These are phyloP conservation scores for Drosophila pseudoobscura DNA, from an alignment of 1,140 invertebrate species.

Conservation along the genomic window DNA sequence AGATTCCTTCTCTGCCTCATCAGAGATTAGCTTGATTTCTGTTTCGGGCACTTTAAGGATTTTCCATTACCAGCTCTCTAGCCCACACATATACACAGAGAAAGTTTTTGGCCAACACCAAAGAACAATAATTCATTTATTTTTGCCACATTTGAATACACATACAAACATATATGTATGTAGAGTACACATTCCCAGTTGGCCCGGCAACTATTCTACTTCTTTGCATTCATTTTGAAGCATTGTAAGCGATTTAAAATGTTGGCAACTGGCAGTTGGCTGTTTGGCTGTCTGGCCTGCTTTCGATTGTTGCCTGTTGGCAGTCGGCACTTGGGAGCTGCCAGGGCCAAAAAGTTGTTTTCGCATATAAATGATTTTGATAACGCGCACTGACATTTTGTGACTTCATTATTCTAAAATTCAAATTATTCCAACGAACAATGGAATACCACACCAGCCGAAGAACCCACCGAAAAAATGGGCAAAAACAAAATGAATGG, in stretches of 20 bases:
- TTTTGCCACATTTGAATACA: constrained; percentile 24
- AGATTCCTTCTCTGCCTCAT: not conserved
- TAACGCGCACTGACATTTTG: constrained; percentile 60
- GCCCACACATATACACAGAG: constrained; percentile 10
- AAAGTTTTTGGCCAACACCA: constrained; percentile 23
- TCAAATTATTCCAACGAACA: constrained; percentile 58
- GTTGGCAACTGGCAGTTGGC: constrained; percentile 31
- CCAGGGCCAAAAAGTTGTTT: constrained; percentile 43
- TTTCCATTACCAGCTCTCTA: constrained; percentile 28
- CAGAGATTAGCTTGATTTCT: constrained; percentile 10
- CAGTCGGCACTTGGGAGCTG: constrained; percentile 37
- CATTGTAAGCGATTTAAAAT: constrained; percentile 55
- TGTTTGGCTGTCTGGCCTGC: no score
- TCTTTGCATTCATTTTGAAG: constrained; percentile 29
- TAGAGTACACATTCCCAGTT: constrained; percentile 30
- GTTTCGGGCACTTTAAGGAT: constrained; percentile 24
- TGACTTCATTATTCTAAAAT: constrained; percentile 64
- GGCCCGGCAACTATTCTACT: constrained; percentile 29
- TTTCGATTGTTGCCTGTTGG: constrained; percentile 1
- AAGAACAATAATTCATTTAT: constrained; percentile 52
- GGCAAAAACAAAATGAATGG: constrained; percentile 4
- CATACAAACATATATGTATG: not conserved
- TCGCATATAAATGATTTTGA: constrained; percentile 61
- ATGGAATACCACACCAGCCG: constrained; percentile 16
- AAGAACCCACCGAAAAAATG: not conserved